Conservation (phyloP, 2,797 vertebrate species). For the Clarias fuscus region DNA sequence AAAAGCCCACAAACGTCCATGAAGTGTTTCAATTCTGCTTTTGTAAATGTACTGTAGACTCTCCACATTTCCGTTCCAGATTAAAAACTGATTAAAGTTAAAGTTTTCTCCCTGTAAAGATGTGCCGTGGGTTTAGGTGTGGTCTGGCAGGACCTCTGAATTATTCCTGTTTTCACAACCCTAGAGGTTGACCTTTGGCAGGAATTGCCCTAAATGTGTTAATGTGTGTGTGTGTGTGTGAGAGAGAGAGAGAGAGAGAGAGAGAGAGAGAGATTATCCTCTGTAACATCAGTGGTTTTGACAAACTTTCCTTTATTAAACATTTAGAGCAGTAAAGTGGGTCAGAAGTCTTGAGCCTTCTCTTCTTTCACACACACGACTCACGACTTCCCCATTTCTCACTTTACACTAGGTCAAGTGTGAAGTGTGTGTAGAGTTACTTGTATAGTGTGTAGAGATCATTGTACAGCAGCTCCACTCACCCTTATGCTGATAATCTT, state of each 20-base stretch:
- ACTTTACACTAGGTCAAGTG: background rate
- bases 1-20: too few species aligned
- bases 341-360: conserved; percentile 66
- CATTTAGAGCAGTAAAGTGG: conserved; percentile 74
- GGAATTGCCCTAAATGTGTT: too few species aligned
- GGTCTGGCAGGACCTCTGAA: too few species aligned
- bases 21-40: too few species aligned
- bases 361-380: conserved; percentile 20
- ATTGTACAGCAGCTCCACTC: background rate
- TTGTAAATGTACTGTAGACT: too few species aligned
- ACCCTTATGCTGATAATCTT: background rate
- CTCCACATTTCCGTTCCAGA: too few species aligned
- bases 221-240: background rate
- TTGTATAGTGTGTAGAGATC: background rate
- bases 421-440: background rate
- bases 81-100: too few species aligned
- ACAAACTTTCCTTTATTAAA: conserved; percentile 69
- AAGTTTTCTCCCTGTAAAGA: too few species aligned
- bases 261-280: background rate
- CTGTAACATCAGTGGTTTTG: conserved; percentile 57
- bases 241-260: background rate
- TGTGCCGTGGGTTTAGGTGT: too few species aligned
- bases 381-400: background rate
- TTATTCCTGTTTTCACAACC: too few species aligned
- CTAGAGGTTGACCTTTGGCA: too few species aligned